phyloP scores from a whole-genome alignment of 2,888 invertebrate genomes.

The Eumerus sabulonum region DNA sequence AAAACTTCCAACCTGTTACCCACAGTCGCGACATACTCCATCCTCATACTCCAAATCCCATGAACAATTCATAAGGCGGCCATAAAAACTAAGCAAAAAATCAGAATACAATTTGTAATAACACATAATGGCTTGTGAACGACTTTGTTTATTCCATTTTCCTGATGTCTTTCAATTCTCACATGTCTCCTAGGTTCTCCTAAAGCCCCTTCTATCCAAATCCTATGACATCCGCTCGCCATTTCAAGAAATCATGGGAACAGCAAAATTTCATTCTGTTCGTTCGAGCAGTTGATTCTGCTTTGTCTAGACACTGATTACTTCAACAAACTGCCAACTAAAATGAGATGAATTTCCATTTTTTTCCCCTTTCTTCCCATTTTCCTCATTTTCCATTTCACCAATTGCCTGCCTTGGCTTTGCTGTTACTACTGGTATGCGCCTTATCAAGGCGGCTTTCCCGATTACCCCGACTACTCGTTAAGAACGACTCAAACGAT shows the following conservation, averaged over 20 bases:
- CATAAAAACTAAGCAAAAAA: not conserved
- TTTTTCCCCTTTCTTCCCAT: slow-evolving; percentile 21
- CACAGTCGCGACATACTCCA: no score
- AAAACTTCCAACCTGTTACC: no score
- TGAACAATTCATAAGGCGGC: not conserved
- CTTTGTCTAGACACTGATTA: slow-evolving; percentile 59
- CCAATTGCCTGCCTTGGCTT: slow-evolving; percentile 34
- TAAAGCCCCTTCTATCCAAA: not conserved
- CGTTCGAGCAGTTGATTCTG: slow-evolving; percentile 3
- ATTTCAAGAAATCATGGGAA: not conserved
- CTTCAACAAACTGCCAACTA: slow-evolving; percentile 37
- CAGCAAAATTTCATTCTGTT: slow-evolving; percentile 5
- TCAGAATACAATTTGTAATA: slow-evolving; percentile 25
- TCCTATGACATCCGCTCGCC: no score
- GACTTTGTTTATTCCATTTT: slow-evolving; percentile 56
- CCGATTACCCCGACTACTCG: slow-evolving; percentile 12
- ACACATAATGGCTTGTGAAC: slow-evolving; percentile 51
- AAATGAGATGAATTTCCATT: slow-evolving; percentile 52
- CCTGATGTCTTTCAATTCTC: slow-evolving; percentile 50
- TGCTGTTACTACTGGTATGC: not conserved
- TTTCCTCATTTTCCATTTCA: slow-evolving; percentile 19
- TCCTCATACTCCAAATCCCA: no score
- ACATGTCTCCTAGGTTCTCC: slow-evolving; percentile 30
- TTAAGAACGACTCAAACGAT: not conserved
- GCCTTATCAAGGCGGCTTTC: slow-evolving; percentile 10